Evolutionary conservation across 2,888 invertebrate species (phyloP).

Genomic region (Deilephila porcellus): DNA sequence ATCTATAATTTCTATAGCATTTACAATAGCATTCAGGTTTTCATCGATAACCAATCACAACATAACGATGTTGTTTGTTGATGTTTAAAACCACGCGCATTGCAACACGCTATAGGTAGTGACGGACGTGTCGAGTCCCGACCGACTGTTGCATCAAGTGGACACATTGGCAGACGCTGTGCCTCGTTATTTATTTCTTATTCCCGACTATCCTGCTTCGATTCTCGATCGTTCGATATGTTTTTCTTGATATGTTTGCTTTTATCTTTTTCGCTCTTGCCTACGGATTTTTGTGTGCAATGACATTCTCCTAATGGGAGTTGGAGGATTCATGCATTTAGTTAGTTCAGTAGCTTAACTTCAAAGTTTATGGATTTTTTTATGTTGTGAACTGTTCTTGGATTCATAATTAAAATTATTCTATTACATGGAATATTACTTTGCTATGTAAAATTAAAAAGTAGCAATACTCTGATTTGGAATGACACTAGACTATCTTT

Average conservation of each 20-base stretch:
- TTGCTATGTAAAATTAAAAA: too few species aligned
- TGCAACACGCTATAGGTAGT: conserved; percentile 22
- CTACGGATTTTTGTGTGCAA: too few species aligned
- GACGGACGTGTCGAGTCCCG: conserved; percentile 29
- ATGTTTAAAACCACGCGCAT: not conserved
- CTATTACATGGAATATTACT: too few species aligned
- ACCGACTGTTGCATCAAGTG: conserved; percentile 52
- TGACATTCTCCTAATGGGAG: too few species aligned
- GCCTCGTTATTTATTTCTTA: conserved; percentile 69
- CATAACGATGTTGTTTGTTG: not conserved
- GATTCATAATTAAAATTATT: too few species aligned
- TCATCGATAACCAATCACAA: not conserved
- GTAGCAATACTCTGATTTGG: too few species aligned
- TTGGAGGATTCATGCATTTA: too few species aligned
- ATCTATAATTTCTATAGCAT: not conserved
- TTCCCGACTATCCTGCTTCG: conserved; percentile 44
- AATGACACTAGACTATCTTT: too few species aligned
- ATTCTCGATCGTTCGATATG: conserved; percentile 25
- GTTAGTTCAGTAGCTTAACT: too few species aligned
- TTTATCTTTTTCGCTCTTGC: not conserved
- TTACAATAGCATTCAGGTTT: not conserved
- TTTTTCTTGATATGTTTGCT: not conserved
- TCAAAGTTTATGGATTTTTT: too few species aligned
- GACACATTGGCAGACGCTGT: conserved; percentile 68
- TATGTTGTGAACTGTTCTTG: too few species aligned